Percentiles rank a stretch among this genome's conserved stretches.
Conservation (phyloP, 2,888 invertebrate genomes). For the Orthosia gracilis region DNA sequence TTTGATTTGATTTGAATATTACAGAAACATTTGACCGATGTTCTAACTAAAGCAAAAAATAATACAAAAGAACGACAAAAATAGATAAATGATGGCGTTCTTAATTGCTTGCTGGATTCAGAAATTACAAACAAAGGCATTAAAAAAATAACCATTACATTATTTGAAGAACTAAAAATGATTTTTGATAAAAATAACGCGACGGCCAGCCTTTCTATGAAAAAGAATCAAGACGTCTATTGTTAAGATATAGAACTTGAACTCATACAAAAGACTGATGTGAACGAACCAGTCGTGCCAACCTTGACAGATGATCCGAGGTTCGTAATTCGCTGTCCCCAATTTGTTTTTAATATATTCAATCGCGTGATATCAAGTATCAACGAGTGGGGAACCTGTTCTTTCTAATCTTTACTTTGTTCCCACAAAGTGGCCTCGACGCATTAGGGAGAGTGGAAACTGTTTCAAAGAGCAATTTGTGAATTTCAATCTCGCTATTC, state of each 20-base stretch:
- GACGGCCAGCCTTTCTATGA: neutral
- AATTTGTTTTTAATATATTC: conserved; percentile 51
- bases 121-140: conserved; percentile 22
- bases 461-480: neutral
- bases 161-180: conserved; percentile 18
- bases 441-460: neutral
- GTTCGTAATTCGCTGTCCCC: conserved; percentile 35
- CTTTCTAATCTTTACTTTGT: conserved; percentile 14
- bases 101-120: conserved; percentile 4
- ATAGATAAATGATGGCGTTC: neutral
- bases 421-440: neutral
- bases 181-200: conserved; percentile 1
- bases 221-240: conserved; percentile 34
- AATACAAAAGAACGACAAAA: neutral
- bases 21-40: neutral
- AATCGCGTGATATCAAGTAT: conserved; percentile 31
- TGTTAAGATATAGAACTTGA: conserved; percentile 37
- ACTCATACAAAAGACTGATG: conserved; percentile 44
- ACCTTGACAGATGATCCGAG: conserved; percentile 47
- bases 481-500: neutral
- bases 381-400: conserved; percentile 26
- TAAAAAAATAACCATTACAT: conserved; percentile 4
- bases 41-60: neutral
- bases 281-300: conserved; percentile 51
- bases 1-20: neutral